Base-by-base conservation (phyloP, 2,888 invertebrate species). In the Parelbella ahira region DNA sequence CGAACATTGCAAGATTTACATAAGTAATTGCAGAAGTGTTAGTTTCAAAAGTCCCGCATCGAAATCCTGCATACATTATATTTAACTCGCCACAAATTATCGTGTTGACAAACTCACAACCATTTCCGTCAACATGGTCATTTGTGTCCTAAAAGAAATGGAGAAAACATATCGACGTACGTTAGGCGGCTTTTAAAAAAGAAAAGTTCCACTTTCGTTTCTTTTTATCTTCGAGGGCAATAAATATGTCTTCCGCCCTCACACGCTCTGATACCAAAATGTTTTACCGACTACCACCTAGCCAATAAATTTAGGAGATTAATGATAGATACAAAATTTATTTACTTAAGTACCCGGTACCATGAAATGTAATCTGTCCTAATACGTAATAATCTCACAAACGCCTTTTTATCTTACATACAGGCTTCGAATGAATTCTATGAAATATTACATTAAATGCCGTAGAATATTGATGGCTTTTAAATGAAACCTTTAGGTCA, bases 271-370 rank as follows among this genome's bases (percentile, higher is more conserved):
- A 42, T 55, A 60, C 63, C 68, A 58, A 63, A 69, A 72, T 67
- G 73, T 68, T 63, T 58, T 63, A 67, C 62, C 55, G 65, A 74
- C 68, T 67, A 63, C 64, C 57, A 69, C 59, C 66, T 60, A 71
- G 57, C 62, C 68, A 69, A 84, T 83, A 84, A 84, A 83, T 84
- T 64, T 61, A 59, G 56, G 67, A 80, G 83, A 83, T 83, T 78
- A 79, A 84, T 79, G 82, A 72, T 69, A 68, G 70, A 78, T 77
- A 71, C 73, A 58, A 68, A 71, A 77, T 77, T 68, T 78, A 78
- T 80, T 73, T 73, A 74, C 73, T 76, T 77, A 77, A 74, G 68
- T 74, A 78, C 74, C 63, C 72, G n/a, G 68, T 62, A 57, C 68
- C 64, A 61, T 79, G 74, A 74, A 77, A 78, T 69, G 63, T 80